Conservation (phyloP, 2,113 vertebrate genomes). For the Chloroceryle aenea region DNA sequence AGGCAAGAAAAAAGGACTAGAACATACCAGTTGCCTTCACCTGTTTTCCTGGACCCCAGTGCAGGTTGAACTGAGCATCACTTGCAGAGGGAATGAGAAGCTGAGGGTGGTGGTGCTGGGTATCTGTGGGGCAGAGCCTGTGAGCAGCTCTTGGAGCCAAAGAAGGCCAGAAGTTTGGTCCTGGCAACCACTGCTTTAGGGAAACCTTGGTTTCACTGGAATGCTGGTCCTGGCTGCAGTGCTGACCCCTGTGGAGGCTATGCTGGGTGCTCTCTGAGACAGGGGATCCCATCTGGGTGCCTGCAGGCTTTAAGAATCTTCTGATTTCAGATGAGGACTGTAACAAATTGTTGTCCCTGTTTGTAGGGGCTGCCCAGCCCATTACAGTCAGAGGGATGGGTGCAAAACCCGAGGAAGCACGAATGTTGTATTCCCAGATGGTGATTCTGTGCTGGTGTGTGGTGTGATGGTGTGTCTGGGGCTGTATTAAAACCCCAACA, state of each 20-base stretch:
- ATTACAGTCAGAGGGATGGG: neutral
- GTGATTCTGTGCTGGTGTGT: rapidly evolving
- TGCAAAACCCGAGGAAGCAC: neutral
- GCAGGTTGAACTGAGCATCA: neutral
- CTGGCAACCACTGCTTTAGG: neutral
- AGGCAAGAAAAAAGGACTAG: neutral
- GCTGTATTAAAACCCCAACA: neutral
- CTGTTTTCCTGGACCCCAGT: neutral
- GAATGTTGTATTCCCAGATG: rapidly evolving
- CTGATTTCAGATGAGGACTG: neutral
- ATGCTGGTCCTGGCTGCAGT: neutral
- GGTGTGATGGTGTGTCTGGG: rapidly evolving
- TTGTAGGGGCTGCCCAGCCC: neutral
- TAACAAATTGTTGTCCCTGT: neutral
- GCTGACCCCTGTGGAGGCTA: neutral
- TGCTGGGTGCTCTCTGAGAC: rapidly evolving
- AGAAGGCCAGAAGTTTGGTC: neutral
- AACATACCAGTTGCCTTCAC: neutral
- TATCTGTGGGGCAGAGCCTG: neutral
- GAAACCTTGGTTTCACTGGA: neutral
- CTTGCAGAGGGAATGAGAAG: neutral
- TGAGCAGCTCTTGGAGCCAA: neutral
- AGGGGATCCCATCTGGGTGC: neutral
- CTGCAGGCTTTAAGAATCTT: neutral
- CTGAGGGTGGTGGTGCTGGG: neutral